phyloP scores from a whole-genome alignment of 2,113 vertebrate species.

The Corythornis vintsioides region DNA sequence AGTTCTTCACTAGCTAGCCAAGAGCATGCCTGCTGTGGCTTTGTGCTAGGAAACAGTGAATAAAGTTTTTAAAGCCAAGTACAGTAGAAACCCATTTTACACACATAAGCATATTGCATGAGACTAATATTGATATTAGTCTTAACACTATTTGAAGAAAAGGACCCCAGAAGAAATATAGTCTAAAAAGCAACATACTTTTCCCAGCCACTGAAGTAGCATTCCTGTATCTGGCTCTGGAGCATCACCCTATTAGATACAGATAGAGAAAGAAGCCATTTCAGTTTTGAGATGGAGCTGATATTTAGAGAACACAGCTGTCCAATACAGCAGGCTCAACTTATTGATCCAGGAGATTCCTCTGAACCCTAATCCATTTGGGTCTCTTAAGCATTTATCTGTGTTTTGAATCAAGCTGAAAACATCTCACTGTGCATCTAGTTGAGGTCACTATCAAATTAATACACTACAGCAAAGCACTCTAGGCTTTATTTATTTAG shows the following conservation, averaged over 20 bases:
- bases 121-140: neutral
- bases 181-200: neutral
- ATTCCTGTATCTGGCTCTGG: neutral
- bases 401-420: neutral
- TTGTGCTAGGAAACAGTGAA: conserved; percentile 66
- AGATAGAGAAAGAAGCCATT: neutral
- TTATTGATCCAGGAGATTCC: neutral
- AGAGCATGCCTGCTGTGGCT: conserved; percentile 72
- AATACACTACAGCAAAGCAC: neutral
- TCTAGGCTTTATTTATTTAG: neutral
- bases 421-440: neutral
- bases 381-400: neutral
- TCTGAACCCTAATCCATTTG: neutral
- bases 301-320: neutral
- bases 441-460: neutral
- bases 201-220: neutral
- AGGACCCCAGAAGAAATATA: neutral
- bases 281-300: neutral
- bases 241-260: neutral
- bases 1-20: conserved; percentile 73
- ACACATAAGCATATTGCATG: conserved; percentile 32
- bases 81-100: conserved; percentile 58
- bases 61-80: conserved; percentile 61
- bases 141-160: neutral
- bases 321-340: neutral